Percentiles rank a stretch among this genome's conserved stretches.
phyloP scores from a whole-genome alignment of 2,888 invertebrate species.

The Meteorus colon region DNA sequence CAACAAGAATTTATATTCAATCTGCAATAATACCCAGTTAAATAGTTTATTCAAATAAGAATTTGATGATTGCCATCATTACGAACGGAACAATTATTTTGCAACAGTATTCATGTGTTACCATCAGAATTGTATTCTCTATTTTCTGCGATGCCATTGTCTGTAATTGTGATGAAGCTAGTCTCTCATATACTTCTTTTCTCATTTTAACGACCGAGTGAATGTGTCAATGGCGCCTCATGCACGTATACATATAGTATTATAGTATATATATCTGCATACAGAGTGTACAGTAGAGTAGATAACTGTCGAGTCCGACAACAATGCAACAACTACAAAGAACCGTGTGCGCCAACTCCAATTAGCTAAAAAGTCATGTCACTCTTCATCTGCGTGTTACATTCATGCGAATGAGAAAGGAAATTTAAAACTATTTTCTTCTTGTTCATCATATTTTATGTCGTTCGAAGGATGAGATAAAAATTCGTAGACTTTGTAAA shows the following conservation, averaged over 20 bases:
- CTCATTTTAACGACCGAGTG: constrained; percentile 2
- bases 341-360: neutral
- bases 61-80: neutral
- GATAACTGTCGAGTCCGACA: neutral
- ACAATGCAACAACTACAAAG: neutral
- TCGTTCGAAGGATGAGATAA: neutral
- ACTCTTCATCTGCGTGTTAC: neutral
- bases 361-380: constrained; percentile 15
- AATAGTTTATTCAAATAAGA: neutral
- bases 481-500: neutral
- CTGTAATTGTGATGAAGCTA: neutral
- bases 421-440: neutral
- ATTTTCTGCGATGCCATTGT: neutral
- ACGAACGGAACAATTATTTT: neutral
- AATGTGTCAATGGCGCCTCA: constrained; percentile 1
- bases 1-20: neutral
- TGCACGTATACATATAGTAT: neutral
- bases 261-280: neutral
- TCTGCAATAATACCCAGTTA: neutral
- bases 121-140: neutral
- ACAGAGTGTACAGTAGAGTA: neutral
- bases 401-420: neutral
- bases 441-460: neutral
- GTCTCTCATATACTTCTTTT: neutral
- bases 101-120: neutral